A percentile compares a stretch with the other conserved stretches of the same genome.
phyloP scores from a whole-genome alignment of 2,888 invertebrate species.

The Andrena trimmerana region DNA sequence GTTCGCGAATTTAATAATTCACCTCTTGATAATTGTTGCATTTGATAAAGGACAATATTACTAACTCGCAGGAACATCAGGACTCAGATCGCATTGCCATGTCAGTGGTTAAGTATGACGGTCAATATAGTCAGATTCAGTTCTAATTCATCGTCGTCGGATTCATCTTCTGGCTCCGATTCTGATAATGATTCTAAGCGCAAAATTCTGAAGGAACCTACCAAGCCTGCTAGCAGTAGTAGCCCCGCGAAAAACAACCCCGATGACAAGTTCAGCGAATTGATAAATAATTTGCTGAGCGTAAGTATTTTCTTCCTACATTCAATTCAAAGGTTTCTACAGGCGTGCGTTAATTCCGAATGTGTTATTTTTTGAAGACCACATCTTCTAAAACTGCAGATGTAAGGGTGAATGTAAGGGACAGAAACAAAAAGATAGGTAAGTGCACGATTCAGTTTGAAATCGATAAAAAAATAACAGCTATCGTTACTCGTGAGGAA shows the following conservation, averaged over 20 bases:
- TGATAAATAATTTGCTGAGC: conserved; percentile 41
- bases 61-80: conserved; percentile 61
- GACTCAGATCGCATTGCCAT: conserved; percentile 46
- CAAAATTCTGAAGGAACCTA: conserved; percentile 16
- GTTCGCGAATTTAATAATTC: neutral
- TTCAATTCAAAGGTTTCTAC: neutral
- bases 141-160: conserved; percentile 57
- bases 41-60: conserved; percentile 18
- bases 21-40: neutral
- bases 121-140: conserved; percentile 52
- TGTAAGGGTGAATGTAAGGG: neutral
- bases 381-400: neutral
- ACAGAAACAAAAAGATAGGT: conserved; percentile 1
- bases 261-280: neutral
- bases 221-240: conserved; percentile 8
- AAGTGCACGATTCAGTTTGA: neutral
- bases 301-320: conserved; percentile 12
- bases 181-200: conserved; percentile 19
- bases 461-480: neutral
- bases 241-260: neutral
- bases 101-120: conserved; percentile 62
- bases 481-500: neutral
- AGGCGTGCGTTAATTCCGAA: neutral
- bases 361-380: conserved; percentile 14
- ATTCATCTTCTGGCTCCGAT: conserved; percentile 66